Conservation (phyloP, 2,113 vertebrate species). For the Balaeniceps rex region DNA sequence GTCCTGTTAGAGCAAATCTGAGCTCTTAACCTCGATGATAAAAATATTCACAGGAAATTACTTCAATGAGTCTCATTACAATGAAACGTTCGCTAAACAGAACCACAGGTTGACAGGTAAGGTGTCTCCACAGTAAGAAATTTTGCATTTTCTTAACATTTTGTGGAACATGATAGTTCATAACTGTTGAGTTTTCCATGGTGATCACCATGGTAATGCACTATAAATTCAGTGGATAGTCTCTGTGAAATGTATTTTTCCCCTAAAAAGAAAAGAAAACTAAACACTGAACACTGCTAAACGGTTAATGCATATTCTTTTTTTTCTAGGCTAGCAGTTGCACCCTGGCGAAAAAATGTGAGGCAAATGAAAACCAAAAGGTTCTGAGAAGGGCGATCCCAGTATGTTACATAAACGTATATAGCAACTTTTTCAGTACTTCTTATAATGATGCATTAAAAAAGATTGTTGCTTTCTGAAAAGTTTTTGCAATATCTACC, state of each 20-base stretch:
- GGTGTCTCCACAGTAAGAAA: not conserved
- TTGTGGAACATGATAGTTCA: not conserved
- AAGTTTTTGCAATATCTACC: not conserved
- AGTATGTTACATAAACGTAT: not conserved
- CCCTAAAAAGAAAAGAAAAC: not conserved
- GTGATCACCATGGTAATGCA: not conserved
- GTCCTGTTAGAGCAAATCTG: not conserved
- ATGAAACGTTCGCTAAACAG: not conserved
- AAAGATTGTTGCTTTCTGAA: not conserved
- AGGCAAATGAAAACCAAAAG: not conserved
- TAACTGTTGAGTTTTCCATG: not conserved
- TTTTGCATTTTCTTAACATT: not conserved
- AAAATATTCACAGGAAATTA: not conserved
- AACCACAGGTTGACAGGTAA: not conserved
- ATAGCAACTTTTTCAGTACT: not conserved
- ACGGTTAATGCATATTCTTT: rapidly evolving
- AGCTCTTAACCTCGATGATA: not conserved
- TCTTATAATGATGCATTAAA: not conserved
- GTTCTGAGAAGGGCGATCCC: not conserved
- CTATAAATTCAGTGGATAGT: not conserved
- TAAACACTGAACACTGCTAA: not conserved
- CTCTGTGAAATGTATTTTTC: not conserved
- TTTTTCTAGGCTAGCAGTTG: not conserved
- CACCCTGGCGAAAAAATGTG: not conserved
- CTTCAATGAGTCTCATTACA: not conserved